Evolutionary conservation across 2,113 vertebrate genomes (phyloP).

Genomic region (Delphinapterus leucas): DNA sequence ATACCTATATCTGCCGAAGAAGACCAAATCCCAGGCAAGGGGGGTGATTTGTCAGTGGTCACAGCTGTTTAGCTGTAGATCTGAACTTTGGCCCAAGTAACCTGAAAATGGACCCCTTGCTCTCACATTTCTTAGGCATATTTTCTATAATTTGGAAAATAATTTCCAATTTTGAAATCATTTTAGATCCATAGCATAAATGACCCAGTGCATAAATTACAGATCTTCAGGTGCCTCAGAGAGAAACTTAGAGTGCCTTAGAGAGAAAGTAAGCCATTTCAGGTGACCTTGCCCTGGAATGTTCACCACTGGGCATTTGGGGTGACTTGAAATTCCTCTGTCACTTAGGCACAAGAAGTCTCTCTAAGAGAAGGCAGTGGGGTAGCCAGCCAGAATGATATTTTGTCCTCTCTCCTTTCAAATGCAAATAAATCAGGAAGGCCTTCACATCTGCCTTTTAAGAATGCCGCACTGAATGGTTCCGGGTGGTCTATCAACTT

Average conservation of each 20-base stretch:
- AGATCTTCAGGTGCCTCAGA: not conserved
- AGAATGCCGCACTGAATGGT: not conserved
- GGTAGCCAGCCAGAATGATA: not conserved
- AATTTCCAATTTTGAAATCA: not conserved
- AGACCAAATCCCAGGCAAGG: not conserved
- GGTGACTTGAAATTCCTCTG: not conserved
- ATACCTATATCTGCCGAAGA: rapidly evolving
- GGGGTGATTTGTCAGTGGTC: too few species aligned
- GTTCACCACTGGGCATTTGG: not conserved
- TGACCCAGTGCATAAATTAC: rapidly evolving
- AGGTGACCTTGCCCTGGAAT: not conserved
- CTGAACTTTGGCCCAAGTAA: not conserved
- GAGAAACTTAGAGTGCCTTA: not conserved
- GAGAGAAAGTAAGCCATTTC: not conserved
- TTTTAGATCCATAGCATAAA: not conserved
- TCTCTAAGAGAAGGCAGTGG: not conserved
- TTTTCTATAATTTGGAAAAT: not conserved
- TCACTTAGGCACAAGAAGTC: not conserved
- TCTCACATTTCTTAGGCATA: rapidly evolving
- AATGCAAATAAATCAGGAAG: conserved; percentile 62
- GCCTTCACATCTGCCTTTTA: not conserved
- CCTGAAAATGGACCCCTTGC: too few species aligned
- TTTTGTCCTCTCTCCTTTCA: conserved; percentile 55
- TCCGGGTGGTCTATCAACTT: not conserved
- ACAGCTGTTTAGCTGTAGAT: rapidly evolving